Base-by-base conservation (phyloP, 2,113 vertebrate genomes). In the Serinus canaria region DNA sequence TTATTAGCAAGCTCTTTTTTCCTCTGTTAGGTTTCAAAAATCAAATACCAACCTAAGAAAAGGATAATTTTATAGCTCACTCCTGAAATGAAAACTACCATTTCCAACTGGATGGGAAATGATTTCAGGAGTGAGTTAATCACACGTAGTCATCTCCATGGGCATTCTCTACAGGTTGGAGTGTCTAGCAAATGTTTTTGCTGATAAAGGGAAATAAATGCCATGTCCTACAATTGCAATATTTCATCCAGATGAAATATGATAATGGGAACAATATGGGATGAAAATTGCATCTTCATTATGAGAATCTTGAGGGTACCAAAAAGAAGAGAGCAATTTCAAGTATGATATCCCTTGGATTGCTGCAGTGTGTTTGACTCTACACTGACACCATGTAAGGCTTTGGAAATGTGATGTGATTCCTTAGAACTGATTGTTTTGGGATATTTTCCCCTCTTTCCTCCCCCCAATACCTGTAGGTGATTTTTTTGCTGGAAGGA, bases 381-480 rank as follows among this genome's bases (percentile, higher is more conserved):
- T 39, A 15, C 9, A 20, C 31, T 15, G 37, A 23, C 60, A 53
- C 7, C 28, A 13, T 37, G 37, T 17, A 15, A 31, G 24, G 9
- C 18, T 10, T 56, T 73, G 49, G 39, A 89, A 81, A 20, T 33
- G 39, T 39, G 30, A 56, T 10, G 15, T 16, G 8, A 14, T 73
- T 47, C n/a, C 41, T 84, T 74, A 30, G 80, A 82, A n/a, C 5
- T 11, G 10, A 2, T 19, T 18, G 22, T 9, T 44, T 33, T 3
- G 25, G 62, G 39, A 4, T 28, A 15, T 19, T 55, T 13, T 1
- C 4, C 7, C 37, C 14, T 37, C 22, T 41, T 20, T 23, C 3
- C 41, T 49, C 0, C 1, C 1, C 4, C 8, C 4, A 31, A 1
- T 37, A 44, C 15, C 25, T 56, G 9, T 41, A 41, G 33, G 19